phyloP scores from a whole-genome alignment of 2,888 invertebrate genomes.

The Acleris holmiana region DNA sequence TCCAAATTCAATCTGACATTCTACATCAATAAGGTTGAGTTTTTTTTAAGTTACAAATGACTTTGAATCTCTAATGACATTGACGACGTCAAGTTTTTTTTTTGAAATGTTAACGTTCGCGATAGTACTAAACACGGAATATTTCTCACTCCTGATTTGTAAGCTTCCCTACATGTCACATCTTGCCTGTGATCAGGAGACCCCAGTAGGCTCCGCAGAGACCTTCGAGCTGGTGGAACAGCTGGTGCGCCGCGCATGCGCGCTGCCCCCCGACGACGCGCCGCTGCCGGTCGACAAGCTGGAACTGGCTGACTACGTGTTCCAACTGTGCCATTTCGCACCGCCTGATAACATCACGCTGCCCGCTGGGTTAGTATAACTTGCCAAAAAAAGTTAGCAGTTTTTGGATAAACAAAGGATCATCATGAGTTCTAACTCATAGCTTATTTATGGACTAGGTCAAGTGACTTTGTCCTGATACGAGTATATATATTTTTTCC shows the following conservation, averaged over 20 bases:
- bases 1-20: too few species aligned
- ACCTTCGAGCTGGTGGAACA: constrained; percentile 94
- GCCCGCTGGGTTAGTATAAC: constrained; percentile 87
- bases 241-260: constrained; percentile 92
- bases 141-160: background rate
- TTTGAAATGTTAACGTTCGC: too few species aligned
- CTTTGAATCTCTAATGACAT: too few species aligned
- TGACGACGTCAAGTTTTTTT: too few species aligned
- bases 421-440: constrained; percentile 42
- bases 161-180: background rate
- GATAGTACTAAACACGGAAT: too few species aligned
- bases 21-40: too few species aligned
- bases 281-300: constrained; percentile 91
- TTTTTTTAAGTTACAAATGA: too few species aligned
- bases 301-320: constrained; percentile 94
- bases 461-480: too few species aligned
- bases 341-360: constrained; percentile 96
- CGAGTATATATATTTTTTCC: too few species aligned
- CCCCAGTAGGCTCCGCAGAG: constrained; percentile 91
- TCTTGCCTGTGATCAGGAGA: constrained; percentile 82
- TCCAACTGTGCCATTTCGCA: constrained; percentile 95
- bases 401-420: too few species aligned
- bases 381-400: too few species aligned
- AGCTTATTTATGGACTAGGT: too few species aligned
- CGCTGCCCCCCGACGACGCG: constrained; percentile 89